Base-by-base conservation (phyloP, 2,797 vertebrate species). In the Adrianichthys oophorus region DNA sequence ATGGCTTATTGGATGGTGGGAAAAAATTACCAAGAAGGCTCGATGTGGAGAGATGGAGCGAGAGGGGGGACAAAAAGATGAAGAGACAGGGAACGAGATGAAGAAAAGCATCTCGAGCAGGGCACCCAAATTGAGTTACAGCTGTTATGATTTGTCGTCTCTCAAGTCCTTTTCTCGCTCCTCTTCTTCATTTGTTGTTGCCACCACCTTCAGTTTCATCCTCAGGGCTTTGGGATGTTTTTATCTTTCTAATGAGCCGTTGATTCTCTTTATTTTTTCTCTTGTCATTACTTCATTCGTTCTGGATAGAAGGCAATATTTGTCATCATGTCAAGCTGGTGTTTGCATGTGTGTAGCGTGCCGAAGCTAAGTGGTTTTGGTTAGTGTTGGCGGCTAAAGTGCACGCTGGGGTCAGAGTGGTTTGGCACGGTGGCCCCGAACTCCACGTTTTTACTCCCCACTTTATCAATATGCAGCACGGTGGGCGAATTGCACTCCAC, bases 1-100 rank as follows among this genome's bases (percentile, higher is more conserved):
- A 89, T 87, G 80, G 86, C 86, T 90, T 88, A 88, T 91, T 89
- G 88, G 87, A 88, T 82, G 79, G 81, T 74, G 74, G 84, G 74
- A 60, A 78, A 80, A 82, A 86, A 88, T 80, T 80, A 82, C 79
- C 59, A 74, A 75, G 79, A 79, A 81, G 58, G 69, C 61, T 53
- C 62, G 72, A 83, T n/a, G 23, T 68, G 53, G 59, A 56, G 51
- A 72, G 63, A 60, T 53, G 65, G 14, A 79, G 19, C 41, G 48
- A 56, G 46, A 15, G 74, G 62, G 71, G 52, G 59, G 56, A 46
- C n/a, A 45, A 18, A 64, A 70, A 71, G 63, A 76, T 72, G 66
- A 59, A 63, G 59, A 60, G 67, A 54, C 55, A 58, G 59, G 41
- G 42, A 61, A 50, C 48, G 70, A 80, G 72, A 83, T 76, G 79